These are phyloP conservation scores for Alcedo quadribrachys DNA, from an alignment of 2,797 vertebrate species.

Conservation along the genomic window DNA sequence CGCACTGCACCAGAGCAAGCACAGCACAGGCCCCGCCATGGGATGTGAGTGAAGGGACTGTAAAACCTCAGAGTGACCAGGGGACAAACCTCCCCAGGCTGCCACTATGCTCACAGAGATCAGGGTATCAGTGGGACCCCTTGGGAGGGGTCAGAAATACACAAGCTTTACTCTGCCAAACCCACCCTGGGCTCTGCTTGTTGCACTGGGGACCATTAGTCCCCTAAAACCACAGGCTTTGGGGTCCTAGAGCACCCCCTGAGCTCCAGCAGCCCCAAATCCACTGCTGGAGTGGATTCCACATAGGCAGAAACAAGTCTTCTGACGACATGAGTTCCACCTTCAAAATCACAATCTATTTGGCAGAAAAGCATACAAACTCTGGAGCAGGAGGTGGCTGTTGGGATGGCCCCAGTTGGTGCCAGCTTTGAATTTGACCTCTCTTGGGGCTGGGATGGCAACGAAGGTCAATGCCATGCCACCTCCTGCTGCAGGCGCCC, in stretches of 20 bases:
- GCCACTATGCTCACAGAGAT: background rate
- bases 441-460: background rate
- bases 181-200: background rate
- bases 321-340: background rate
- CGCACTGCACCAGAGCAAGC: constrained; percentile 72
- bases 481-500: background rate
- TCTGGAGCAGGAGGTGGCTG: background rate
- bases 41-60: rapidly evolving
- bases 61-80: background rate
- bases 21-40: background rate
- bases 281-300: rapidly evolving
- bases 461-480: background rate
- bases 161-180: background rate
- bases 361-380: background rate
- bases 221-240: background rate
- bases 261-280: background rate
- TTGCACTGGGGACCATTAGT: background rate
- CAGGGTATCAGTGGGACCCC: background rate
- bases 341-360: background rate
- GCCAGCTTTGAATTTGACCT: background rate
- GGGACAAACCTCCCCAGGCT: background rate
- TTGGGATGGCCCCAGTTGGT: background rate
- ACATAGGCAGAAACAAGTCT: background rate
- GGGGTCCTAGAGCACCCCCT: background rate
- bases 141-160: background rate